phyloP scores from a whole-genome alignment of 2,888 invertebrate species.

The Malacosoma neustria region DNA sequence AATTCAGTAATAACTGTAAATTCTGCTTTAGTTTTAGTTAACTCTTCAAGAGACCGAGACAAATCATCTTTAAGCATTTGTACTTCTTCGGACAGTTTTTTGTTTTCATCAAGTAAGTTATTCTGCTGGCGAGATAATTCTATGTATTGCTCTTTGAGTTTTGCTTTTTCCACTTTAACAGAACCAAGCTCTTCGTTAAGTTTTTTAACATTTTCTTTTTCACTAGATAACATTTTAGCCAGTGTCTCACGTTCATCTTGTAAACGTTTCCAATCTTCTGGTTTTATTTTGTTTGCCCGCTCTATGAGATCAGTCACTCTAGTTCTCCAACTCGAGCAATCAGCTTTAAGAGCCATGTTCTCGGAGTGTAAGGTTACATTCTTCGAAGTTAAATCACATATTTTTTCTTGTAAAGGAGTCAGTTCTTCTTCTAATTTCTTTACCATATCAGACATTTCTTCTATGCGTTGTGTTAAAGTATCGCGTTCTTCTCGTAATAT shows the following conservation, averaged over 20 bases:
- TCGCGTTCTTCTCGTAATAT: slow-evolving; percentile 91
- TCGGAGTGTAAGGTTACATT: slow-evolving; percentile 84
- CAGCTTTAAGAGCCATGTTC: slow-evolving; percentile 84
- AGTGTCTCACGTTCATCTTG: slow-evolving; percentile 88
- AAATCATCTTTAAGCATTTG: slow-evolving; percentile 73
- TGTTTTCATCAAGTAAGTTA: slow-evolving; percentile 77
- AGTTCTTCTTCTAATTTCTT: slow-evolving; percentile 80
- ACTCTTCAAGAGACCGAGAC: slow-evolving; percentile 74
- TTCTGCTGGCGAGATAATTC: slow-evolving; percentile 76
- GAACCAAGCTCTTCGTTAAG: slow-evolving; percentile 78
- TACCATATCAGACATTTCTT: slow-evolving; percentile 78
- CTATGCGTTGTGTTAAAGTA: slow-evolving; percentile 75
- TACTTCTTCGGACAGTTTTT: slow-evolving; percentile 78
- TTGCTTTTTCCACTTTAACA: slow-evolving; percentile 78
- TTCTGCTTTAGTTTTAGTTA: slow-evolving; percentile 77
- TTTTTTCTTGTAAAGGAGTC: slow-evolving; percentile 85
- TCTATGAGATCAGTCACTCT: slow-evolving; percentile 92
- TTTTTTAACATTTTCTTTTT: slow-evolving; percentile 82
- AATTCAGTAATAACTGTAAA: slow-evolving; percentile 75
- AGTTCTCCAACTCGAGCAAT: slow-evolving; percentile 89
- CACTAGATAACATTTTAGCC: slow-evolving; percentile 84
- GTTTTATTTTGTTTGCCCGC: slow-evolving; percentile 91
- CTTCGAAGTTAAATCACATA: slow-evolving; percentile 80
- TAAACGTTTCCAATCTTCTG: slow-evolving; percentile 92
- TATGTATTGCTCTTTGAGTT: slow-evolving; percentile 80